Percentiles rank a stretch among this genome's conserved stretches.
These are phyloP conservation scores for Saguinus imperator DNA, from an alignment of 2,113 vertebrate genomes.

Conservation along the genomic window DNA sequence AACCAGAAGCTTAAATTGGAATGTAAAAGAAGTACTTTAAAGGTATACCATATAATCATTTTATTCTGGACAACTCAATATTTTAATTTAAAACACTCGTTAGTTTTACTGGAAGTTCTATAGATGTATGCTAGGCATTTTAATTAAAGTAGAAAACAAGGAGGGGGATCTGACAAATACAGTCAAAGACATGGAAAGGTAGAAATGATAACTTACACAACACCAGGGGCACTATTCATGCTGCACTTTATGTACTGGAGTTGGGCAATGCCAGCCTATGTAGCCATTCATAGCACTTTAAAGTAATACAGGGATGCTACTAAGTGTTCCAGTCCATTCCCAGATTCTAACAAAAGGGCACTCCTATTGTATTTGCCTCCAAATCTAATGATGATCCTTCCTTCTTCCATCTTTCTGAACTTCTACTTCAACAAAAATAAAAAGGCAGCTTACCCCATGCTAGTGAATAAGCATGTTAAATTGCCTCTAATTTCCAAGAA, in stretches of 20 bases:
- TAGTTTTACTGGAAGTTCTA: background rate
- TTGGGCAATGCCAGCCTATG: background rate
- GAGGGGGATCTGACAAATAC: background rate
- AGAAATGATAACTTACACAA: background rate
- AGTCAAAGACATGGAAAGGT: background rate
- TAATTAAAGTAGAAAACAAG: background rate
- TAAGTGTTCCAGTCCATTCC: background rate
- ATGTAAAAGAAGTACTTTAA: slow-evolving; percentile 4
- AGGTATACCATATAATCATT: background rate
- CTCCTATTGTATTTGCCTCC: background rate
- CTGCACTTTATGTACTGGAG: background rate
- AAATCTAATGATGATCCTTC: background rate
- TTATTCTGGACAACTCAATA: background rate
- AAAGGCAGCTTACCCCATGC: background rate
- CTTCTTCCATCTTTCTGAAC: background rate
- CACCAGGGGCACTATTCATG: background rate
- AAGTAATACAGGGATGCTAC: background rate
- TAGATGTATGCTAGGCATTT: background rate
- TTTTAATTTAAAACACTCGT: slow-evolving; percentile 33
- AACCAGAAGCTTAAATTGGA: slow-evolving; percentile 30
- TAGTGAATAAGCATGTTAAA: background rate
- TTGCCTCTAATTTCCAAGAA: background rate
- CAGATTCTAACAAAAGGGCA: background rate
- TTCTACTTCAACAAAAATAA: background rate
- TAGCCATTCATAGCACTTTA: background rate